These are phyloP conservation scores for Podargus strigoides DNA, from an alignment of 2,797 vertebrate species.

Conservation along the genomic window DNA sequence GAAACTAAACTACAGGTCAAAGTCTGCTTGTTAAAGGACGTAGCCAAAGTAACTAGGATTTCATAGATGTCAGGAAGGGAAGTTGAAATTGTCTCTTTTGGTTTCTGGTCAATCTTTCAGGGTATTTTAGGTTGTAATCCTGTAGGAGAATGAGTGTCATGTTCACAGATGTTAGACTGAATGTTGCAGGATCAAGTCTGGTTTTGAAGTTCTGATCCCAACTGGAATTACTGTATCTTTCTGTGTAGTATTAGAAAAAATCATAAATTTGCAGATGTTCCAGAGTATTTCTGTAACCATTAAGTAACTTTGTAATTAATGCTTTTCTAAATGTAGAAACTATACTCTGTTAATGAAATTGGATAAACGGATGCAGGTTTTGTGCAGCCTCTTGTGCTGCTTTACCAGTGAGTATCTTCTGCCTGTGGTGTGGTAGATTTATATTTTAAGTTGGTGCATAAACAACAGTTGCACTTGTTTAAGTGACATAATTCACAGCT, in stretches of 20 bases:
- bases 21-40: fast-evolving
- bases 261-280: not conserved
- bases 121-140: not conserved
- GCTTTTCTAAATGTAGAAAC: not conserved
- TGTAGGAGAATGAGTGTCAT: not conserved
- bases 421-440: not conserved
- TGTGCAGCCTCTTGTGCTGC: not conserved
- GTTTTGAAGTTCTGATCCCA: not conserved
- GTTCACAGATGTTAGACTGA: not conserved
- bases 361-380: not conserved
- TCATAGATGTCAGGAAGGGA: not conserved
- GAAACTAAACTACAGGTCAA: not conserved
- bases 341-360: not conserved
- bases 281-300: not conserved
- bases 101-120: not conserved
- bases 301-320: not conserved
- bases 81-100: not conserved
- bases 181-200: not conserved
- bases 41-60: not conserved
- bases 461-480: not conserved
- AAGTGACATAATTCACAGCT: not conserved
- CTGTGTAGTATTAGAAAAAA: not conserved
- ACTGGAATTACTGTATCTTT: not conserved
- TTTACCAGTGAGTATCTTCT: not conserved
- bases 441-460: not conserved